Evolutionary conservation across 2,888 invertebrate species (phyloP), one percentile per base, ranked within the genome.

Genomic region (Glaucopsyche alexis): DNA sequence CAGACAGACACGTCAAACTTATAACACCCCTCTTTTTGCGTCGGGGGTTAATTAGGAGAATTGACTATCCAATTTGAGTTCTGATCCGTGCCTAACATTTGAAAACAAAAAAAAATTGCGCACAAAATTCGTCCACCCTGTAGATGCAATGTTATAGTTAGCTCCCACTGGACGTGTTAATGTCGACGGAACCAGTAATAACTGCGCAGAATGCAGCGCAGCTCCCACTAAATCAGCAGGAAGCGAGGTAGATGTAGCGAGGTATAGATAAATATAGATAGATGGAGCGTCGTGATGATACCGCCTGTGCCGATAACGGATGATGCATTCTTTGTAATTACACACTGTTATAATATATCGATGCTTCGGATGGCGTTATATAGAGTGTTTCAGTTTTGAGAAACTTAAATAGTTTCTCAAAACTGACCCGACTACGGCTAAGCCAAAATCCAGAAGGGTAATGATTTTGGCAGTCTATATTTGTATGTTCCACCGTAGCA

Each of bases 191-290:
- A 74, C 75, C 60, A 74, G 71, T 66, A 71, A 74, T 74, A 75
- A 74, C 72, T 29, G 71, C 52, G 55, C 72, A 74, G 70, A 65
- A 69, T 50, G 71, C 65, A 9, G 19, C 49, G 42, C 60, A 38
- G 64, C 71, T 73, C 19, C 73, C 50, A 55, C 71, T 76, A 73
- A 73, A 76, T 76, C 75, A 74, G 75, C 74, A 67, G 72, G 74
- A 67, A 74, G 73, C 42, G 73, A 72, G 73, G 69, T 73, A 47
- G 38, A 29, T 29, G 14, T 47, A 19, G 60, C 47, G 11, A 13
- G 47, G 8, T 47, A 60, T 29, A 60, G 60, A 60, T 60, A 60
- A 60, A 60, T 29, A 60, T 60, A 60, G 60, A 60, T 60, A 60
- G 73, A 55, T 74, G 74, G 72, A 40, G 65, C 70, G 71, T 74